These are phyloP conservation scores for Drosophila atripex DNA, from an alignment of 2,888 invertebrate genomes.

Conservation along the genomic window DNA sequence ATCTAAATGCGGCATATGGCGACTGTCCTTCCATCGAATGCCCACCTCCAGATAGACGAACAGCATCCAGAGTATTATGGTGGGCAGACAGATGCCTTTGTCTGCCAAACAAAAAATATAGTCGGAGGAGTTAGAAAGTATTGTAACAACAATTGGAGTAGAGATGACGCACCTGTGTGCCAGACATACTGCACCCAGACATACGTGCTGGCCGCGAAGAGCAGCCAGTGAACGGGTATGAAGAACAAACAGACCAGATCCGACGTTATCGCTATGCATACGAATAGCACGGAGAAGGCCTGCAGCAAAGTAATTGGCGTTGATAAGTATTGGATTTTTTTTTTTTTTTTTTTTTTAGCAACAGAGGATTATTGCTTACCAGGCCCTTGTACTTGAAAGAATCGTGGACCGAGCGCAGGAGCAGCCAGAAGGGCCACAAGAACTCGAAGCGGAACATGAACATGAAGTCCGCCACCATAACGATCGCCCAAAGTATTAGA, in stretches of 20 bases:
- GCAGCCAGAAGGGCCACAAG: slow-evolving; percentile 99
- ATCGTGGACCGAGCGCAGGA: slow-evolving; percentile 97
- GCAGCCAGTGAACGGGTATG: slow-evolving; percentile 98
- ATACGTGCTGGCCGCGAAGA: slow-evolving; percentile 99
- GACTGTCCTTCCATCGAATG: slow-evolving; percentile 92
- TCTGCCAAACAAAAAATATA: slow-evolving; percentile 85
- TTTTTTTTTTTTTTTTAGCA: no score
- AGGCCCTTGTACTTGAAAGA: slow-evolving; percentile 99
- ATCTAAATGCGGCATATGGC: slow-evolving; percentile 93
- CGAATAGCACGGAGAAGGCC: slow-evolving; percentile 99
- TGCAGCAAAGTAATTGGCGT: slow-evolving; percentile 85
- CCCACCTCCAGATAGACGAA: slow-evolving; percentile 98
- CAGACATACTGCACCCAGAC: slow-evolving; percentile 99
- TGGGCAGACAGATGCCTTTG: slow-evolving; percentile 96
- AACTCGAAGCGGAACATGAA: slow-evolving; percentile 99
- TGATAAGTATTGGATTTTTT: not conserved
- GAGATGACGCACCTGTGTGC: slow-evolving; percentile 91
- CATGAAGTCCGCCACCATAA: slow-evolving; percentile 97
- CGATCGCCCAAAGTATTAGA: slow-evolving; percentile 96
- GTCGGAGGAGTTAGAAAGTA: not conserved
- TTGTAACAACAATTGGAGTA: not conserved
- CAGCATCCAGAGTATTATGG: slow-evolving; percentile 95
- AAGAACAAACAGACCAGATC: slow-evolving; percentile 99
- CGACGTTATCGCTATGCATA: slow-evolving; percentile 98
- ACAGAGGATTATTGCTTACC: slow-evolving; percentile 87